phyloP scores from a whole-genome alignment of 2,113 vertebrate species.

The Trogon melanurus region DNA sequence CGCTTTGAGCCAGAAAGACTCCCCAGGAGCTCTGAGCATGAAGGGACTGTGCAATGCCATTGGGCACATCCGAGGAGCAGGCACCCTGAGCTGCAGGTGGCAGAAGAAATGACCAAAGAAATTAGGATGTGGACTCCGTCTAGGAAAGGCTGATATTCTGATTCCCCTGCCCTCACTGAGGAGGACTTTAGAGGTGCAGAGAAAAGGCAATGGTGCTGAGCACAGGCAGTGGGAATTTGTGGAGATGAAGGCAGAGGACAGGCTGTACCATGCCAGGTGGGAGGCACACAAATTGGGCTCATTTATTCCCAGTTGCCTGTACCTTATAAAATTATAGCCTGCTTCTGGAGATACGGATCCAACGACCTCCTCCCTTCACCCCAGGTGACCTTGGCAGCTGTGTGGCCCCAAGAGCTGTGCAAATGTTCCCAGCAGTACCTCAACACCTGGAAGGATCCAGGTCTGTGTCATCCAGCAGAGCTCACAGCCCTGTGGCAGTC shows the following conservation, averaged over 20 bases:
- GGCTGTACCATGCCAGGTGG: neutral
- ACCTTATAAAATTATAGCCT: neutral
- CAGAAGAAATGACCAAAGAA: neutral
- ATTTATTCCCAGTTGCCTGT: neutral
- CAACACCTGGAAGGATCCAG: neutral
- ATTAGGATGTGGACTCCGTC: neutral
- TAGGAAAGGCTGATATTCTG: neutral
- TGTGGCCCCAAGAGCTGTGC: neutral
- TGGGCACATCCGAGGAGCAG: rapidly evolving
- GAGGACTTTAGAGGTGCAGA: neutral
- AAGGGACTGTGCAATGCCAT: neutral
- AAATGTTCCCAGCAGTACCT: neutral
- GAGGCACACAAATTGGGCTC: too few relatives aligned
- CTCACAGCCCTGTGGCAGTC: neutral
- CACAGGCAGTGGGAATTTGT: neutral
- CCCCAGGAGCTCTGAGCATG: neutral
- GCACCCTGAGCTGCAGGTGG: neutral
- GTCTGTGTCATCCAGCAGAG: neutral
- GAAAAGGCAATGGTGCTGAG: too few relatives aligned
- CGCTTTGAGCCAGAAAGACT: neutral
- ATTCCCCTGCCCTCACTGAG: neutral
- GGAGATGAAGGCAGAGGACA: neutral
- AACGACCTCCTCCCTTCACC: neutral
- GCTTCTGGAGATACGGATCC: neutral
- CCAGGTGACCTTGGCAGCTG: neutral